Evolutionary conservation across 2,113 vertebrate genomes (phyloP).

Genomic region (Camelus dromedarius): DNA sequence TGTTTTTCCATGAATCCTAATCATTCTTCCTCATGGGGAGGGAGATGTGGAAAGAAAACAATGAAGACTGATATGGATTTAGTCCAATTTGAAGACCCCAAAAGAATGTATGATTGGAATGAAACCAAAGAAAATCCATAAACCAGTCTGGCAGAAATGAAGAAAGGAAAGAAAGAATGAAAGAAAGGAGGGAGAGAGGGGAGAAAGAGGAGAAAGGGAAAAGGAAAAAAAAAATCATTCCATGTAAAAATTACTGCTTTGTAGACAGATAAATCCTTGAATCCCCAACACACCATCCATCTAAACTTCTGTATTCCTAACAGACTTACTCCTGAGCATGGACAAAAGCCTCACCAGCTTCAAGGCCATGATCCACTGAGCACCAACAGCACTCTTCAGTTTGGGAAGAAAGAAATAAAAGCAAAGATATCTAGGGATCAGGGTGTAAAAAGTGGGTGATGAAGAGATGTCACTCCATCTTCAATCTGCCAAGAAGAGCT

Average conservation of each 20-base stretch:
- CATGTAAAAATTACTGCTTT: background rate
- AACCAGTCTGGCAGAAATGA: background rate
- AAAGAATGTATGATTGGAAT: background rate
- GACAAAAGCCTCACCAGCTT: background rate
- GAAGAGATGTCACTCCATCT: constrained; percentile 1
- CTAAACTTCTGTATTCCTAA: background rate
- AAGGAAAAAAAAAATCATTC: background rate
- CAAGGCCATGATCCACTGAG: background rate
- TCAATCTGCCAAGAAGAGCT: background rate
- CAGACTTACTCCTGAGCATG: background rate
- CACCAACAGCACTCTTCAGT: background rate
- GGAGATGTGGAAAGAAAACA: background rate
- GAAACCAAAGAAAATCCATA: background rate
- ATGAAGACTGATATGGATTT: background rate
- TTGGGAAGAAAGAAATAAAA: constrained; percentile 37
- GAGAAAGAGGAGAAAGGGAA: background rate
- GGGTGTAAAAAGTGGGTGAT: background rate
- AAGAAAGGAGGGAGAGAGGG: background rate
- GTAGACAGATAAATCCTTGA: background rate
- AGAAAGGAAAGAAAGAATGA: background rate
- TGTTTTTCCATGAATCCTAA: background rate
- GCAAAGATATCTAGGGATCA: background rate
- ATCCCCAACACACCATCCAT: background rate
- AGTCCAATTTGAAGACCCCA: background rate
- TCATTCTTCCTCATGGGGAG: background rate